Percentiles rank a stretch among this genome's conserved stretches.
Evolutionary conservation across 2,888 invertebrate genomes (phyloP).

Genomic region (Volucella inflata): DNA sequence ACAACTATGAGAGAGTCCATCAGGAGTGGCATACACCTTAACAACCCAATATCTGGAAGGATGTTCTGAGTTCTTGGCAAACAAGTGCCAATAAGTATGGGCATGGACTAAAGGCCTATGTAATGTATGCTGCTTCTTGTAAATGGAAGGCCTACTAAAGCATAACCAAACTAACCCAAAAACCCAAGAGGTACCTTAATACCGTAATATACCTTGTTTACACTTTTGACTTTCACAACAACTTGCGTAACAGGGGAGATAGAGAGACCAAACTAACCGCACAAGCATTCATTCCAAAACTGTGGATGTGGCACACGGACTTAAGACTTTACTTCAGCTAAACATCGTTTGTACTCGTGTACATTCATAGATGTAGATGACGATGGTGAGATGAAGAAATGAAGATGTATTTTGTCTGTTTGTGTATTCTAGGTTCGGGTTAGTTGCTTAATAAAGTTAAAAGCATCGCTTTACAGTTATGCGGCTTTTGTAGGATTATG

Average conservation of each 20-base stretch:
- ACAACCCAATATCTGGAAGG: constrained; percentile 35
- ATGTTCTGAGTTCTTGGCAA: constrained; percentile 56
- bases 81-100: constrained; percentile 8
- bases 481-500: constrained; percentile 48
- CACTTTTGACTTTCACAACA: constrained; percentile 72
- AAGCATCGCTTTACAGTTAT: constrained; percentile 67
- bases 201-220: constrained; percentile 71
- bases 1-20: constrained; percentile 12
- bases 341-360: too few relatives aligned
- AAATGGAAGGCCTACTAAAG: constrained; percentile 22
- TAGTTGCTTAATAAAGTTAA: constrained; percentile 73
- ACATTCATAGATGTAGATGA: constrained; percentile 4
- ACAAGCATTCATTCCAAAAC: constrained; percentile 41
- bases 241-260: constrained; percentile 53
- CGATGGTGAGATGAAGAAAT: constrained; percentile 31
- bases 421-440: constrained; percentile 25
- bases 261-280: constrained; percentile 46
- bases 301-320: background rate
- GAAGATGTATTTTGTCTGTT: constrained; percentile 58
- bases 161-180: constrained; percentile 57
- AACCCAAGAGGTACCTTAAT: constrained; percentile 60
- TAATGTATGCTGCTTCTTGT: constrained; percentile 9
- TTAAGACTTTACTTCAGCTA: background rate
- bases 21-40: constrained; percentile 13
- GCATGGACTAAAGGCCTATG: constrained; percentile 6